phyloP scores from a whole-genome alignment of 2,113 vertebrate species.

The Microtus montanus region DNA sequence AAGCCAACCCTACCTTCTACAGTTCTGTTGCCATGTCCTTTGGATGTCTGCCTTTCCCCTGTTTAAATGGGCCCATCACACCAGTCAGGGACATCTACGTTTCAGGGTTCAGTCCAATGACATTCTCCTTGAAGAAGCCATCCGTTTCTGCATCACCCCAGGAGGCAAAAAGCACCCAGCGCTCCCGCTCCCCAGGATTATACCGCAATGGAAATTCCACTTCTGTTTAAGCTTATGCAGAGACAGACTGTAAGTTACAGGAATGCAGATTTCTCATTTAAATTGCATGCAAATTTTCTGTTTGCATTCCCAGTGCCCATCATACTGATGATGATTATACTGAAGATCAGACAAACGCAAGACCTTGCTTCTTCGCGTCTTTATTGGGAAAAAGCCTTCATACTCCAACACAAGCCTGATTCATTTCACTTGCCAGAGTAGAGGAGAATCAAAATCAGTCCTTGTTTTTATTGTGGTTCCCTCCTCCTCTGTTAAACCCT shows the following conservation, averaged over 20 bases:
- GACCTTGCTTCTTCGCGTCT: neutral
- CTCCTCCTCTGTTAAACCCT: neutral
- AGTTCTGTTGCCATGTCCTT: neutral
- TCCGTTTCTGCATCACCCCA: neutral
- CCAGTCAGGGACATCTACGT: neutral
- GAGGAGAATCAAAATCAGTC: slow-evolving; percentile 28
- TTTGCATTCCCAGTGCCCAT: neutral
- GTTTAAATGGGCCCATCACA: neutral
- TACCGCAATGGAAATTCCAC: neutral
- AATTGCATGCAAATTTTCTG: neutral
- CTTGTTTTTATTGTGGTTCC: slow-evolving; percentile 22
- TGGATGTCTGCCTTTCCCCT: neutral
- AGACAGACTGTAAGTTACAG: neutral
- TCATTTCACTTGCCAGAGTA: neutral
- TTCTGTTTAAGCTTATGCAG: neutral
- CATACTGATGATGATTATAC: neutral
- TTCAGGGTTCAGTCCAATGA: neutral
- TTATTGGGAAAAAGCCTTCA: neutral
- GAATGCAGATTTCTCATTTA: neutral
- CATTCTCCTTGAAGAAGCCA: neutral
- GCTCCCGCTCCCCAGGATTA: neutral
- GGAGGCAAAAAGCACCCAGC: neutral
- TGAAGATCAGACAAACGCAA: neutral
- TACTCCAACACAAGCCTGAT: neutral
- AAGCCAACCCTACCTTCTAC: neutral